Conservation (phyloP, 1,140 invertebrate genomes). For the Tetraneura akinire region DNA sequence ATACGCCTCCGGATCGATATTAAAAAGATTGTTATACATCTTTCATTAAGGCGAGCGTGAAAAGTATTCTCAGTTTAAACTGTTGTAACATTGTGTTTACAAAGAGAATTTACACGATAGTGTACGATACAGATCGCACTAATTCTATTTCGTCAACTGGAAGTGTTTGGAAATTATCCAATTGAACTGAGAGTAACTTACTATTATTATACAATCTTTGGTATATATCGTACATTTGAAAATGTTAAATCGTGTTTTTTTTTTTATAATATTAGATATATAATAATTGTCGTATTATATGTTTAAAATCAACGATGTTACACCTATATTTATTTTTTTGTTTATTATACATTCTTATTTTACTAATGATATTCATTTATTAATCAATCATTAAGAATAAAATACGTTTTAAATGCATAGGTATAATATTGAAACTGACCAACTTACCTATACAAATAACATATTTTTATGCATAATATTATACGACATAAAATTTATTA, state of each 20-base stretch:
- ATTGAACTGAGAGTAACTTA: not conserved
- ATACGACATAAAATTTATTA: not conserved
- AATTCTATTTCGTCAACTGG: not conserved
- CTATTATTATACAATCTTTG: no score
- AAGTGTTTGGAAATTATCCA: constrained; percentile 21
- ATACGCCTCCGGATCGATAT: constrained; percentile 29
- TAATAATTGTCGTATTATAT: no score
- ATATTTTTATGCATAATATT: no score
- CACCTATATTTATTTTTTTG: not conserved
- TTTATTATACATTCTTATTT: no score
- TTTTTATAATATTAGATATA: no score
- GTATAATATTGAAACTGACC: no score
- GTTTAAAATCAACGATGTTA: no score
- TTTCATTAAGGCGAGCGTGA: constrained; percentile 21
- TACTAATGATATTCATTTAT: no score
- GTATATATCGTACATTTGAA: no score
- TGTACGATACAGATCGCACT: not conserved
- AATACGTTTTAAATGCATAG: no score
- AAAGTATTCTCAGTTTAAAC: constrained; percentile 3
- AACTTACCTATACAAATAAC: no score
- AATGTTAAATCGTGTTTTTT: not conserved
- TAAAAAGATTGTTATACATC: constrained; percentile 22
- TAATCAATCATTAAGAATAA: no score
- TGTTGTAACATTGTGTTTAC: not conserved
- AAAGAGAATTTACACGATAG: not conserved